Conservation (phyloP, 2,113 vertebrate species). For the Thamnophis sirtalis region DNA sequence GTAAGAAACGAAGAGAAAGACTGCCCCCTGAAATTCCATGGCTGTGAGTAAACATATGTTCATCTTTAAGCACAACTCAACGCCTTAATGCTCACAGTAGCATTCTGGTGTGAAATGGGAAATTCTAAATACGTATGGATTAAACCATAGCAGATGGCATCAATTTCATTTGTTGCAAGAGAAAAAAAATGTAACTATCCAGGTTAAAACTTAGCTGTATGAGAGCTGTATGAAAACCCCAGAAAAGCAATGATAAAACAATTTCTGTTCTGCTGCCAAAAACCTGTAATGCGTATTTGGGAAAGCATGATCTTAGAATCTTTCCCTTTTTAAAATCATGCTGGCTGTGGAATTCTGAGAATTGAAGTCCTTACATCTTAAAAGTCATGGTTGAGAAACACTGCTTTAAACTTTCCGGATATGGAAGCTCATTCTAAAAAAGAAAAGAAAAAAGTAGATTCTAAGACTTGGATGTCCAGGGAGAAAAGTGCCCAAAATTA, state of each 20-base stretch:
- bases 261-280: neutral
- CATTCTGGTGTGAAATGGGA: neutral
- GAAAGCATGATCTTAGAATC: neutral
- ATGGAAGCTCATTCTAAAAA: neutral
- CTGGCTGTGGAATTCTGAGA: no score
- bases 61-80: neutral
- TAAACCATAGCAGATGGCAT: neutral
- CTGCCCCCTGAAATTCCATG: neutral
- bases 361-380: neutral
- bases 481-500: neutral
- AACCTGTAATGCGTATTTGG: neutral
- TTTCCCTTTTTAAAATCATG: neutral
- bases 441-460: no score
- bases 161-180: neutral
- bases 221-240: neutral
- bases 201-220: neutral
- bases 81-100: neutral
- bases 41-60: neutral
- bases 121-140: neutral
- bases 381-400: neutral
- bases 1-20: neutral
- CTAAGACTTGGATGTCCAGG: neutral
- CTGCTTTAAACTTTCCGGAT: neutral
- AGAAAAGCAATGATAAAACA: neutral
- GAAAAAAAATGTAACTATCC: neutral